Conservation (phyloP, 2,888 invertebrate species). For the Microplitis deprimator region DNA sequence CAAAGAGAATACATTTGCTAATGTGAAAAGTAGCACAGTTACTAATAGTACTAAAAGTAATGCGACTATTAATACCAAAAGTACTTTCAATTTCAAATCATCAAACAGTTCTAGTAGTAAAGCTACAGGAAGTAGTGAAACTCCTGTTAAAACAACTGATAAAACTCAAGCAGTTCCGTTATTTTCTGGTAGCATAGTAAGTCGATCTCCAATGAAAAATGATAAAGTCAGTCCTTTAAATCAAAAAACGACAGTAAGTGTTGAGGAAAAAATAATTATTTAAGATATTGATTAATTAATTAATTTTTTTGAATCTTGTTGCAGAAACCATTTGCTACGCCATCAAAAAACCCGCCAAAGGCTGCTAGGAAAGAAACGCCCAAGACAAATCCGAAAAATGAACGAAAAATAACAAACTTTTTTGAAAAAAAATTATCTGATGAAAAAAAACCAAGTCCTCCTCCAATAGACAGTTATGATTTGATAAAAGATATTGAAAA, state of each 20-base stretch:
- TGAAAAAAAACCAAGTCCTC: constrained; percentile 3
- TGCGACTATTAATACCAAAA: background rate
- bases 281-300: background rate
- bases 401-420: constrained; percentile 54
- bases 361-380: background rate
- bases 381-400: background rate
- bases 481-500: constrained; percentile 55
- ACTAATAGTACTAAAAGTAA: background rate
- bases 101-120: background rate
- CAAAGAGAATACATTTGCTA: background rate
- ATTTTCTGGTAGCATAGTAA: background rate
- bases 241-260: background rate
- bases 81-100: background rate
- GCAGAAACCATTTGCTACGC: background rate
- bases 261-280: background rate
- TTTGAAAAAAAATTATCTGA: background rate
- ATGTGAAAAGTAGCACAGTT: background rate
- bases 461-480: constrained; percentile 54
- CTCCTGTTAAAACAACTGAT: background rate
- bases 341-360: constrained; percentile 12
- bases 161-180: background rate
- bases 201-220: background rate
- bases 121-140: background rate
- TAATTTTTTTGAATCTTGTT: background rate
- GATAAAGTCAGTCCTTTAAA: background rate